These are phyloP conservation scores for Myxocyprinus asiaticus DNA, from an alignment of 2,113 vertebrate species.

Conservation along the genomic window DNA sequence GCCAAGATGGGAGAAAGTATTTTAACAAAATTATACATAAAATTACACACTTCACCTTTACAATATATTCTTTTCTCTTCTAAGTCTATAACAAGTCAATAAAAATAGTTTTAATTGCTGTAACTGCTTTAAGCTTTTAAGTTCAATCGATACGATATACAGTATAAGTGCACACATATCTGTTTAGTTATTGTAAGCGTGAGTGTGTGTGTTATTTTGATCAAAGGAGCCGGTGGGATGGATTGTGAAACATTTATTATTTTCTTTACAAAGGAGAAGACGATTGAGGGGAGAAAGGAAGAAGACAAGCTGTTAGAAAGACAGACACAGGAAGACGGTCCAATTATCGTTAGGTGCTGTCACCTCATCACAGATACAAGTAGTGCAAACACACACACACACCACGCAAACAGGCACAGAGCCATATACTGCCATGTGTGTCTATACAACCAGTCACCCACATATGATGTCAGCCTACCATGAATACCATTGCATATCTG, in stretches of 20 bases:
- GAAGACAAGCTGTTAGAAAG: slow-evolving; percentile 32
- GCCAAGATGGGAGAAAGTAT: too few relatives aligned
- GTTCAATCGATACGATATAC: too few relatives aligned
- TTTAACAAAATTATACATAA: too few relatives aligned
- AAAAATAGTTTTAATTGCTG: too few relatives aligned
- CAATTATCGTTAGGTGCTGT: slow-evolving; percentile 53
- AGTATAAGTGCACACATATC: too few relatives aligned
- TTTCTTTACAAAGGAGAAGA: slow-evolving; percentile 32
- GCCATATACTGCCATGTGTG: neutral
- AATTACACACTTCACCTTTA: too few relatives aligned
- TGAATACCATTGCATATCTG: neutral
- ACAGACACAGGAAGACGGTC: slow-evolving; percentile 46
- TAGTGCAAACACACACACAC: slow-evolving; percentile 11
- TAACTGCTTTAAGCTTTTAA: too few relatives aligned
- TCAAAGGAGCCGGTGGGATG: slow-evolving; percentile 50
- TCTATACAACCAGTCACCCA: neutral
- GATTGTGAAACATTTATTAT: slow-evolving; percentile 55
- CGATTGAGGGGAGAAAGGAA: slow-evolving; percentile 29
- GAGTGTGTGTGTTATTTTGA: slow-evolving; percentile 43
- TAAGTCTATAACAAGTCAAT: too few relatives aligned
- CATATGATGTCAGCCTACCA: neutral
- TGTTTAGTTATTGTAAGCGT: too few relatives aligned
- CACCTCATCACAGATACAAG: slow-evolving; percentile 28
- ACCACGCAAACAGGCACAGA: neutral
- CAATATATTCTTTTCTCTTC: too few relatives aligned